Base-by-base conservation (phyloP, 2,888 invertebrate species). In the Julus scandinavius region DNA sequence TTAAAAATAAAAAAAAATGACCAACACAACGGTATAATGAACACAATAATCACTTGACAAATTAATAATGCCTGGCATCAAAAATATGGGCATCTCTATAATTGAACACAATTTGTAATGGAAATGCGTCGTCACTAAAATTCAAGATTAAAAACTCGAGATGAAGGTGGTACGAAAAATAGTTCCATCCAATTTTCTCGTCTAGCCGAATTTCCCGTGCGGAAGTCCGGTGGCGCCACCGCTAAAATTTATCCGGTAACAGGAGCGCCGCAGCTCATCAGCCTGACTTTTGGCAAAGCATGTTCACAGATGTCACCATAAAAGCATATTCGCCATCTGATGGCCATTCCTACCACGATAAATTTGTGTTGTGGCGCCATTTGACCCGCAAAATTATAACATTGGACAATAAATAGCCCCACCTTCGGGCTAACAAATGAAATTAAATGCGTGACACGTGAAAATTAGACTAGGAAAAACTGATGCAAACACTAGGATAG, bases 11-110 rank as follows among this genome's bases (percentile, higher is more conserved):
- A 45, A 72, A 45, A 72, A 80, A 80, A 80, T 80, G 38, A 80
- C 38, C 72, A 80, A 80, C 38, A 80, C 80, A 40, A 80, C 80
- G 80, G 80, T 13, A 15, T 80, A 80, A 80, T 80, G 80, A 80
- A 80, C 80, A 80, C 80, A 80, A 80, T 80, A 80, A 80, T 80
- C 38, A 80, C 80, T 80, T 29, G 80, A 80, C 80, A 80, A 80
- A 80, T 29, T 38, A 80, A 80, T 80, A 80, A 80, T 38, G 80
- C 13, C 38, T 80, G 38, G 80, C 80, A 80, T 80, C 80, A 80
- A 80, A 80, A 80, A 80, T 80, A 80, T 80, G 80, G 38, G 38
- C 13, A 40, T 38, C 80, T 80, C 38, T 80, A 38, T 29, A 80
- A 80, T 38, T 80, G 80, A 80, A 80, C 80, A 80, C 80, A 80